A percentile compares a stretch with the other conserved stretches of the same genome.
These are phyloP conservation scores for Muscicapa comitata DNA, from an alignment of 2,797 vertebrate species.

Conservation along the genomic window DNA sequence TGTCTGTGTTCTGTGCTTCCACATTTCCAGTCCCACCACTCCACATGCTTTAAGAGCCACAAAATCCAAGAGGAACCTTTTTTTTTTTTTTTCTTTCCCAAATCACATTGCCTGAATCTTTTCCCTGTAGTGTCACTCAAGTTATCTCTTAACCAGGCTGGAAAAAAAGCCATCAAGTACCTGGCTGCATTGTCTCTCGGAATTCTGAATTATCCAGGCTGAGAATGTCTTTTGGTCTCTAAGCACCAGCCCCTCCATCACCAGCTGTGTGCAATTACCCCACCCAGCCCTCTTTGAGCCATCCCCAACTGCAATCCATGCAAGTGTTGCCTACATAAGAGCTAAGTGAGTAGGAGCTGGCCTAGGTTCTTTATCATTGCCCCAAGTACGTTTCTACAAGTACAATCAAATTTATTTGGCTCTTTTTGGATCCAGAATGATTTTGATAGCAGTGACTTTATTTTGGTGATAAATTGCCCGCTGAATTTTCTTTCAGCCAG, in stretches of 20 bases:
- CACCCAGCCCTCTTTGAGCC: neutral
- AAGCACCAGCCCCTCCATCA: neutral
- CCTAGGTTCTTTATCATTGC: neutral
- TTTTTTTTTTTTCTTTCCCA: neutral
- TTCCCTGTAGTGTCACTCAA: neutral
- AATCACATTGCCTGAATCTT: neutral
- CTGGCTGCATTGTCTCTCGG: neutral
- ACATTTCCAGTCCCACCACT: neutral
- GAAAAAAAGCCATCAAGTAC: neutral
- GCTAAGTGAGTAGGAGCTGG: neutral
- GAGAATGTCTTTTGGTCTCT: neutral
- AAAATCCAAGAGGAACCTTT: neutral
- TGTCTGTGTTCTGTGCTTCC: neutral
- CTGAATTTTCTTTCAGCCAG: neutral
- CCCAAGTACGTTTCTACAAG: neutral
- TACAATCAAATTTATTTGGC: neutral
- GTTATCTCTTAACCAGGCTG: accelerated
- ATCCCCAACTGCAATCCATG: neutral
- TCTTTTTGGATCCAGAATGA: neutral
- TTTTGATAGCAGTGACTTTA: neutral
- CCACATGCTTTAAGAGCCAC: neutral
- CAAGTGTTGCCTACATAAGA: neutral
- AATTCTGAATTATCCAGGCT: neutral
- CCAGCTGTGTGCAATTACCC: neutral
- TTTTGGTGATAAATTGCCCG: neutral